Base-by-base conservation (phyloP, 1,140 invertebrate species). In the Acromyrmex heyeri region DNA sequence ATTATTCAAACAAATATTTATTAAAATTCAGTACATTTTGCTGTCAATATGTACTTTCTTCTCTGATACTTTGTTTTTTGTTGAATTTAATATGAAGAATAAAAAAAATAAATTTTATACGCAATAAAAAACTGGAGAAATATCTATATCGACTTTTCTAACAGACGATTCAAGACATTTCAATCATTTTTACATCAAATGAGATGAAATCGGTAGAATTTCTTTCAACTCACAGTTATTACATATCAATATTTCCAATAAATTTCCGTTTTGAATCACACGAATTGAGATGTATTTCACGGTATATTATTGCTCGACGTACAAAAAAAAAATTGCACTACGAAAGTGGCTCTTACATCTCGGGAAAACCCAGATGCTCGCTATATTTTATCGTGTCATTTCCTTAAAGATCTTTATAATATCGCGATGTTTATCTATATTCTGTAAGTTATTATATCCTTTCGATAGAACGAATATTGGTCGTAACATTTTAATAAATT, bases 181-280 rank as follows among this genome's bases (percentile, higher is more conserved):
- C 18, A 53, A 48, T 72, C 67, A 61, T 75, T 61, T 38, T 83
- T 55, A 21, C 34, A 69, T 75, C 24, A 73, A 38, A 61, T 21
- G 18, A 30, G 34, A 21, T 38, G n/a, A 79, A 79, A 57, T 57
- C n/a, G n/a, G 2, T 62, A 14, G 16, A 79, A 55, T 44, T 27
- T 18, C 30, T 12, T 21, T 8, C 34, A 48, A 53, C 53, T 12
- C 61, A 24, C 53, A 24, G n/a, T 48, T 65, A 83, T 2, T 69
- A 30, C 0, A 34, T 6, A 62, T 10, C 44, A 21, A 79, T 59
- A 53, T 53, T 65, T 79, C 30, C 48, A n/a, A 65, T 30, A 75
- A 73, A 73, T 83, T 88, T 87, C 53, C 50, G 44, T 75, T 61
- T 67, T 44, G 57, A 82, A 34, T 53, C 50, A n/a, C 50, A 76